Conservation (phyloP, 2,113 vertebrate genomes). For the Tychaedon coryphoeus region DNA sequence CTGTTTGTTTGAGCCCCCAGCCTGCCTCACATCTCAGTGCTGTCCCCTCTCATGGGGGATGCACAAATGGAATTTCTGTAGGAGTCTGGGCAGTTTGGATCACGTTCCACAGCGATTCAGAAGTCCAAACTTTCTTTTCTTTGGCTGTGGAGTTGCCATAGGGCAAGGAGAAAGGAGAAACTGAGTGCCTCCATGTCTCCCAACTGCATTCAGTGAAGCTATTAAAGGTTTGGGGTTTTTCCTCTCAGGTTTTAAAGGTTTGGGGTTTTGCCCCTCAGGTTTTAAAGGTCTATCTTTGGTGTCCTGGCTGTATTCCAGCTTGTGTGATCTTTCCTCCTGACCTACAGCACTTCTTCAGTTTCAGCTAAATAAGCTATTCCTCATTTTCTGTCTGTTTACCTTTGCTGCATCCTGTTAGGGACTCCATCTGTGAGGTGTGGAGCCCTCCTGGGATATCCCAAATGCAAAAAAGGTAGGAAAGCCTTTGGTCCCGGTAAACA, state of each 20-base stretch:
- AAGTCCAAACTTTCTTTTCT: background rate
- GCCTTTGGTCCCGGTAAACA: background rate
- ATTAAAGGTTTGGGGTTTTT: background rate
- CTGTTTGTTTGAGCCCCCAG: background rate
- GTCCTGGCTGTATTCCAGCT: background rate
- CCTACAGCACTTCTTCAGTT: background rate
- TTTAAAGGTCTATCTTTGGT: background rate
- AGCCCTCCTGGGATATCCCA: background rate
- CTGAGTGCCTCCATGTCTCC: background rate
- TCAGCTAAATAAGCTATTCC: conserved; percentile 7
- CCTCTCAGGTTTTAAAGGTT: background rate
- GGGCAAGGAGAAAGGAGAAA: background rate
- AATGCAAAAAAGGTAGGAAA: background rate
- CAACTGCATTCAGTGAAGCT: background rate
- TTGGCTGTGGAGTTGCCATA: background rate
- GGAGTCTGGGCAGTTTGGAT: background rate
- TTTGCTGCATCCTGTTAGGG: conserved; percentile 19
- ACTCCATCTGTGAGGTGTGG: background rate
- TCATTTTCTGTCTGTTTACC: conserved; percentile 23
- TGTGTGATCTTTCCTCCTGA: background rate
- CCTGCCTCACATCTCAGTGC: background rate
- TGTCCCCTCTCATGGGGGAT: background rate
- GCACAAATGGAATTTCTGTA: background rate
- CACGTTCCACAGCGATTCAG: background rate
- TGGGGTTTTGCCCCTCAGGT: background rate